These are phyloP conservation scores for Pseudomugil tenellus DNA, from an alignment of 2,797 vertebrate genomes.

Conservation along the genomic window DNA sequence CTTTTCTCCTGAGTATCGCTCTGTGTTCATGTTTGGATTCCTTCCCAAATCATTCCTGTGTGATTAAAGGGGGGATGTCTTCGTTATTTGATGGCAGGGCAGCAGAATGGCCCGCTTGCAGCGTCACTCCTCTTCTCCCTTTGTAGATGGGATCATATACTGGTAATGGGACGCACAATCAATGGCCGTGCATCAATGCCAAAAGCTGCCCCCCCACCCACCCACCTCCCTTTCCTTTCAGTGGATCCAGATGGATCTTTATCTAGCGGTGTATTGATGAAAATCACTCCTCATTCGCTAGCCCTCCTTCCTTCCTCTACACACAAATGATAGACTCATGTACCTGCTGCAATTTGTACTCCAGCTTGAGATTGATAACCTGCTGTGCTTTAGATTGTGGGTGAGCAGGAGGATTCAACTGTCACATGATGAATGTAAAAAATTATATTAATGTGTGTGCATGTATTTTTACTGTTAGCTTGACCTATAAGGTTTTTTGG, in stretches of 20 bases:
- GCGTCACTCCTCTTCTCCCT: constrained; percentile 66
- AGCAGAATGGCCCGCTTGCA: constrained; percentile 61
- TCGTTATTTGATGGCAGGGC: constrained; percentile 71
- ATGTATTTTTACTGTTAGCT: background rate
- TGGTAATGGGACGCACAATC: constrained; percentile 81
- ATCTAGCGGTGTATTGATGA: constrained; percentile 81
- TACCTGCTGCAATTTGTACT: constrained; percentile 73
- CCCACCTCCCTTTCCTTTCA: constrained; percentile 63
- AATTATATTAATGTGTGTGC: background rate
- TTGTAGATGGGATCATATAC: constrained; percentile 79
- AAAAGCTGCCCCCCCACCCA: constrained; percentile 53
- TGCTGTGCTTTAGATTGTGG: constrained; percentile 55
- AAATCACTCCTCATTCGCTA: constrained; percentile 72
- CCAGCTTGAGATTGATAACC: constrained; percentile 55
- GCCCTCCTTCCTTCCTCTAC: constrained; percentile 76
- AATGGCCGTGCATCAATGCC: constrained; percentile 78
- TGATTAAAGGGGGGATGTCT: constrained; percentile 75
- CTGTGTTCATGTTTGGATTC: constrained; percentile 78
- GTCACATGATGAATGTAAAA: constrained; percentile 39
- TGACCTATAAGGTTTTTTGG: constrained; percentile 2
- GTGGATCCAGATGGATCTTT: constrained; percentile 85
- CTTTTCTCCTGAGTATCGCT: constrained; percentile 60
- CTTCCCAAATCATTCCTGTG: constrained; percentile 74
- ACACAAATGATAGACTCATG: constrained; percentile 64
- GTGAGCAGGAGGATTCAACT: constrained; percentile 31